These are phyloP conservation scores for Spilogale gracilis DNA, from an alignment of 2,113 vertebrate genomes.

Conservation along the genomic window DNA sequence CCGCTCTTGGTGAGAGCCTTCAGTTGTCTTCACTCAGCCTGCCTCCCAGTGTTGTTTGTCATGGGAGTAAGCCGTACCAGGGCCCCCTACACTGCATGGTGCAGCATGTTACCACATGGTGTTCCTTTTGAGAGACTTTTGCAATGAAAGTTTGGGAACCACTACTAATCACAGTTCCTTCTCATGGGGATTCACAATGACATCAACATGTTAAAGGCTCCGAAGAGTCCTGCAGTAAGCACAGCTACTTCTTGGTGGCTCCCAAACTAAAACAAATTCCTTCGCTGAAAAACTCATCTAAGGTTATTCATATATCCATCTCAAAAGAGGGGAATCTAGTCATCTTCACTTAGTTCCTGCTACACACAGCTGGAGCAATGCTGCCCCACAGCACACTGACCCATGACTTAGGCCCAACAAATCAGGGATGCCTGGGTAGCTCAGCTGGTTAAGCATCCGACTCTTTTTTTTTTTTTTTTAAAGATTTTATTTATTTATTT, in stretches of 20 bases:
- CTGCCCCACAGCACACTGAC: not conserved
- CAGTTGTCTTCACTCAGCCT: not conserved
- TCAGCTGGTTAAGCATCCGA: not conserved
- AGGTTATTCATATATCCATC: not conserved
- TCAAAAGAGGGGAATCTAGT: not conserved
- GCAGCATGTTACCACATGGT: not conserved
- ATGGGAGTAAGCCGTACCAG: not conserved
- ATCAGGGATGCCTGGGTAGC: not conserved
- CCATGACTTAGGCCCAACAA: not conserved
- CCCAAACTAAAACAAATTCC: conserved; percentile 18
- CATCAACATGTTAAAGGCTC: not conserved
- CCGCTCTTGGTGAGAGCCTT: not conserved
- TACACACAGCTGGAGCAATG: not conserved
- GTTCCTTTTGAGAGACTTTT: not conserved
- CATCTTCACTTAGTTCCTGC: not conserved
- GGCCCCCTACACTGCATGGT: not conserved
- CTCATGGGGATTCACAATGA: not conserved
- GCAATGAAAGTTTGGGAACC: not conserved
- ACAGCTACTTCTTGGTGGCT: not conserved
- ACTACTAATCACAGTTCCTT: not conserved
- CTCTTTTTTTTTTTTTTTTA: no score
- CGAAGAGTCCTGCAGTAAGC: not conserved
- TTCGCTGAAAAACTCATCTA: not conserved
- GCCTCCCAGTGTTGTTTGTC: not conserved
- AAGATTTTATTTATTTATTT: no score